Conservation (phyloP, 2,888 invertebrate species). For the Acanthosepion esculentum region DNA sequence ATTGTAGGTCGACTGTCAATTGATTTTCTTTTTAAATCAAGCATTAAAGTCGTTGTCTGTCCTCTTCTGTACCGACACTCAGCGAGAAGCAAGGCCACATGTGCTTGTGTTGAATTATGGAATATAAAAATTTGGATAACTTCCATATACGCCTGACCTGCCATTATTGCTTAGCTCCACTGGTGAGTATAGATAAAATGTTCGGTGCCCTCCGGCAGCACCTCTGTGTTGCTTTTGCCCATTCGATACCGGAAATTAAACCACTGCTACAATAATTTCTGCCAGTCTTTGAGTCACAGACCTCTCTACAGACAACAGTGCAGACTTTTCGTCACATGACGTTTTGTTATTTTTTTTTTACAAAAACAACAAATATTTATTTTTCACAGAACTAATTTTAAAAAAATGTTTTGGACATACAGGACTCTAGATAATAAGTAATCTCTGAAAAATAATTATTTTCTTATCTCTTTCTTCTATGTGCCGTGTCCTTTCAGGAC, state of each 20-base stretch:
- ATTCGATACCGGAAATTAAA: neutral
- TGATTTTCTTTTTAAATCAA: neutral
- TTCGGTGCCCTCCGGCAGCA: too few relatives aligned
- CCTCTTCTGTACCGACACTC: neutral
- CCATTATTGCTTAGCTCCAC: neutral
- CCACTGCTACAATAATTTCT: neutral
- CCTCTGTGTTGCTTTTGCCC: neutral
- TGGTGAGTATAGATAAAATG: neutral
- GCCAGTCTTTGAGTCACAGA: too few relatives aligned
- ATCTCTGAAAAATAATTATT: too few relatives aligned
- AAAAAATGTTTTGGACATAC: too few relatives aligned
- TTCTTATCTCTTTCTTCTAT: too few relatives aligned
- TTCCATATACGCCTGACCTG: neutral
- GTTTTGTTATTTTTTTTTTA: too few relatives aligned
- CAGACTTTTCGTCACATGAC: neutral
- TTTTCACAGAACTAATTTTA: too few relatives aligned
- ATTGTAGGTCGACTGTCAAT: neutral
- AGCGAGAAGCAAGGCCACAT: neutral
- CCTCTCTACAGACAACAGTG: too few relatives aligned
- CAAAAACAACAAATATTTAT: too few relatives aligned
- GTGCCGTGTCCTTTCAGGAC: too few relatives aligned
- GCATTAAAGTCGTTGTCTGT: neutral
- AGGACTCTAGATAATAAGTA: too few relatives aligned
- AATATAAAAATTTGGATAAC: neutral
- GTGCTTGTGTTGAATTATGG: neutral